These are phyloP conservation scores for Cotesia typhae DNA, from an alignment of 1,140 invertebrate species.

Conservation along the genomic window DNA sequence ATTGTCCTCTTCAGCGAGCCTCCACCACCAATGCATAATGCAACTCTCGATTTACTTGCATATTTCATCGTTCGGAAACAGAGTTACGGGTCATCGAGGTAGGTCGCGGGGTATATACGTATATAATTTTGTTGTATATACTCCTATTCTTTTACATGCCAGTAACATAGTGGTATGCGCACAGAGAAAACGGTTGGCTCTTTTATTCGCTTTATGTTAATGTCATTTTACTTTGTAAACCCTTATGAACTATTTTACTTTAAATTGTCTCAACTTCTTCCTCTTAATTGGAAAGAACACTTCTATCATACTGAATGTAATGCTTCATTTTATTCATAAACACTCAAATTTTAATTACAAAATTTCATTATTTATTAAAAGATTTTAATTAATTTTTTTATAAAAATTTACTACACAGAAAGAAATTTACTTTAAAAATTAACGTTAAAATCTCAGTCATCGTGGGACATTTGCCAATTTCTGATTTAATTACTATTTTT, in stretches of 20 bases:
- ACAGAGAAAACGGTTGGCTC: conserved; percentile 8
- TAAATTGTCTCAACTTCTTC: conserved; percentile 18
- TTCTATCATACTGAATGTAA: no score
- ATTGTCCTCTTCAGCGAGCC: conserved; percentile 30
- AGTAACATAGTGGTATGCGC: not conserved
- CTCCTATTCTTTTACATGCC: no score
- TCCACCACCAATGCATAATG: conserved; percentile 40
- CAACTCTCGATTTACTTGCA: conserved; percentile 42
- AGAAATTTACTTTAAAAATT: no score
- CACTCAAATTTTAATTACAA: no score
- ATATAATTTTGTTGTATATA: not conserved
- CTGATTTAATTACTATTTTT: no score
- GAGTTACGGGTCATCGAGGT: conserved; percentile 27
- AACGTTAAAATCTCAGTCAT: no score
- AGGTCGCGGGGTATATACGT: not conserved
- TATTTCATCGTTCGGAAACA: conserved; percentile 42
- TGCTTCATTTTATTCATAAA: no score
- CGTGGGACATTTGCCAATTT: no score
- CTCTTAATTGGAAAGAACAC: no score
- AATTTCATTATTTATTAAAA: no score
- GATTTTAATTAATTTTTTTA: no score
- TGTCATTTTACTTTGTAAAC: conserved; percentile 20
- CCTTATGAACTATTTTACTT: conserved; percentile 11
- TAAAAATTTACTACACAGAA: no score
- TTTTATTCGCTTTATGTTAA: conserved; percentile 30